Evolutionary conservation across 2,888 invertebrate genomes (phyloP).

Genomic region (Portevinia maculata): DNA sequence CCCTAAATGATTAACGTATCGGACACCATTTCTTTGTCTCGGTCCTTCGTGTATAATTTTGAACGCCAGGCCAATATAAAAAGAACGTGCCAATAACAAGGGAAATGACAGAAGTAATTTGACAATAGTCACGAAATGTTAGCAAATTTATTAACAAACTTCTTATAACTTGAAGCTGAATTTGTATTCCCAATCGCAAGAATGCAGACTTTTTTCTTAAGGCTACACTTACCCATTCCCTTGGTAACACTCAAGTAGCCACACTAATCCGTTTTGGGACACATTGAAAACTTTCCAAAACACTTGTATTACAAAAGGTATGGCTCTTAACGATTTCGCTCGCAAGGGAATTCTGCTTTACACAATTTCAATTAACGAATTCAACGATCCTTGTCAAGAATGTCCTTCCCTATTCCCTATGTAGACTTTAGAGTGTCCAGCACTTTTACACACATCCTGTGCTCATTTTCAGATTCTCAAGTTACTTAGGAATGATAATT

Average conservation of each 20-base stretch:
- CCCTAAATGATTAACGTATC: too few species aligned
- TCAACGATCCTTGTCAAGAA: neutral
- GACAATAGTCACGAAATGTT: neutral
- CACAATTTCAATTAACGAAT: constrained; percentile 26
- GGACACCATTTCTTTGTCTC: too few species aligned
- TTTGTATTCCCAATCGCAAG: neutral
- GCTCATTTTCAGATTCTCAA: neutral
- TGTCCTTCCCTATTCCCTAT: neutral
- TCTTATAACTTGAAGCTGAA: neutral
- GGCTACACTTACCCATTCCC: neutral
- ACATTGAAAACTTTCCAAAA: neutral
- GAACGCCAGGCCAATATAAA: too few species aligned
- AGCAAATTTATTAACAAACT: constrained; percentile 1
- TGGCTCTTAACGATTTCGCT: too few species aligned
- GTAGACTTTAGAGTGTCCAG: constrained; percentile 7
- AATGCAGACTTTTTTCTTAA: neutral
- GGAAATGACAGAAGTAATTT: too few species aligned
- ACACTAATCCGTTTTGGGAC: neutral
- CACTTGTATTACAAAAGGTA: neutral
- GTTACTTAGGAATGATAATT: constrained; percentile 45
- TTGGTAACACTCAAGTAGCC: neutral
- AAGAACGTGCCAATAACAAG: too few species aligned
- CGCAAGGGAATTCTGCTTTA: neutral
- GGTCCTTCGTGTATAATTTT: too few species aligned
- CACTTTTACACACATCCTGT: neutral